phyloP scores from a whole-genome alignment of 2,113 vertebrate genomes.

The Megaceryle maxima region DNA sequence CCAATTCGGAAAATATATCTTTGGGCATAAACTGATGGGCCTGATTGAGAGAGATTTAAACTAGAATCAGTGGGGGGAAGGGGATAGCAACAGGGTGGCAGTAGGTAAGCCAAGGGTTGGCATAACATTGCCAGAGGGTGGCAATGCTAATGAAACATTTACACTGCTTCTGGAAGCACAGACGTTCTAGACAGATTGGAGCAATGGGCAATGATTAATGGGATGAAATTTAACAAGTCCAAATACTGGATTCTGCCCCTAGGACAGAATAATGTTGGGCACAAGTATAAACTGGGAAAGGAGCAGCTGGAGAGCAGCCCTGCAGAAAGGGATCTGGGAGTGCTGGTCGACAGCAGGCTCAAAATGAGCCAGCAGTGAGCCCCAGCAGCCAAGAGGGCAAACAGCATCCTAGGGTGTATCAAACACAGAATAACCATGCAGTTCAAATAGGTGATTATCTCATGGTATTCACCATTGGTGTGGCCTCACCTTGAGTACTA shows the following conservation, averaged over 20 bases:
- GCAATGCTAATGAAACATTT: not conserved
- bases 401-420: too few relatives aligned
- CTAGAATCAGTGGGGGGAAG: not conserved
- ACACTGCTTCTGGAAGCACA: not conserved
- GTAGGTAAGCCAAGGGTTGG: not conserved
- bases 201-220: too few relatives aligned
- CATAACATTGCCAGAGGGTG: not conserved
- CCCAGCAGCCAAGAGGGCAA: too few relatives aligned
- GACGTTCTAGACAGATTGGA: not conserved
- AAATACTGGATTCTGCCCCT: not conserved
- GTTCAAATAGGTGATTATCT: too few relatives aligned
- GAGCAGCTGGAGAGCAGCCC: too few relatives aligned
- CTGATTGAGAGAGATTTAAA: not conserved
- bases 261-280: not conserved
- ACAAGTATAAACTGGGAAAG: too few relatives aligned
- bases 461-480: too few relatives aligned
- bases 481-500: too few relatives aligned
- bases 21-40: not conserved
- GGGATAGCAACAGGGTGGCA: not conserved
- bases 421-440: too few relatives aligned
- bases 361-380: too few relatives aligned
- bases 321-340: too few relatives aligned
- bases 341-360: too few relatives aligned
- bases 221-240: not conserved
- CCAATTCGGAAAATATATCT: rapidly evolving